Conservation (phyloP, 1,140 invertebrate genomes). For the Nasonia longicornis region DNA sequence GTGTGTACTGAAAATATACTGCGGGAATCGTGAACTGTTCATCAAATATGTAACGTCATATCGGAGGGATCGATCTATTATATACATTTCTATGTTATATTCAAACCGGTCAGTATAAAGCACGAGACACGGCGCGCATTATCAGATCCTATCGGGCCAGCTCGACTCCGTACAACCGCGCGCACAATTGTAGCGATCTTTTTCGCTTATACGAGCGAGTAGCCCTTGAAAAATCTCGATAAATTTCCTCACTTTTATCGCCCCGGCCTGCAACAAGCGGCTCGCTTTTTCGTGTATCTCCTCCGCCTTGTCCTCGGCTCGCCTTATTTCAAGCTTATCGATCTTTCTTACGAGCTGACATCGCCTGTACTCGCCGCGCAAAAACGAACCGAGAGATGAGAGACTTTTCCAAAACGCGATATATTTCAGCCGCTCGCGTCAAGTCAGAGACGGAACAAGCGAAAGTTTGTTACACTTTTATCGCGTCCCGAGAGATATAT, state of each 20-base stretch:
- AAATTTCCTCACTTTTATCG: constrained; percentile 46
- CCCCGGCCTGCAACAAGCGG: constrained; percentile 8
- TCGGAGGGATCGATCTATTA: constrained; percentile 41
- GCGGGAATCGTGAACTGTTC: constrained; percentile 23
- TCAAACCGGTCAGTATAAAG: constrained; percentile 30
- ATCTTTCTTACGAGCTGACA: constrained; percentile 47
- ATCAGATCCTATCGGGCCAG: constrained; percentile 39
- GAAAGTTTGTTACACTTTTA: constrained; percentile 4
- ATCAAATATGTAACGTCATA: constrained; percentile 36
- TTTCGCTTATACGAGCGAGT: neutral
- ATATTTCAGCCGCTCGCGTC: neutral
- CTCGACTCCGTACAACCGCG: neutral
- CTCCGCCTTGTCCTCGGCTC: constrained; percentile 38
- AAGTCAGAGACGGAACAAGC: neutral
- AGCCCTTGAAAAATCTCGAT: constrained; percentile 42
- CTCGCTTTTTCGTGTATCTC: neutral
- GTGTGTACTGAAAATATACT: neutral
- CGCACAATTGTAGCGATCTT: constrained; percentile 43
- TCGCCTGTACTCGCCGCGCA: constrained; percentile 3
- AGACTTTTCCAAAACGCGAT: neutral
- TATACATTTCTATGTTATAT: constrained; percentile 42
- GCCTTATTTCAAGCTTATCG: constrained; percentile 48
- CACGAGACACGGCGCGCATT: constrained; percentile 37
- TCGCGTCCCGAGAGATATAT: neutral
- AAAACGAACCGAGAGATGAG: constrained; percentile 12